Percentiles rank a stretch among this genome's conserved stretches.
Evolutionary conservation across 2,113 vertebrate species (phyloP).

Genomic region (Athene noctua): DNA sequence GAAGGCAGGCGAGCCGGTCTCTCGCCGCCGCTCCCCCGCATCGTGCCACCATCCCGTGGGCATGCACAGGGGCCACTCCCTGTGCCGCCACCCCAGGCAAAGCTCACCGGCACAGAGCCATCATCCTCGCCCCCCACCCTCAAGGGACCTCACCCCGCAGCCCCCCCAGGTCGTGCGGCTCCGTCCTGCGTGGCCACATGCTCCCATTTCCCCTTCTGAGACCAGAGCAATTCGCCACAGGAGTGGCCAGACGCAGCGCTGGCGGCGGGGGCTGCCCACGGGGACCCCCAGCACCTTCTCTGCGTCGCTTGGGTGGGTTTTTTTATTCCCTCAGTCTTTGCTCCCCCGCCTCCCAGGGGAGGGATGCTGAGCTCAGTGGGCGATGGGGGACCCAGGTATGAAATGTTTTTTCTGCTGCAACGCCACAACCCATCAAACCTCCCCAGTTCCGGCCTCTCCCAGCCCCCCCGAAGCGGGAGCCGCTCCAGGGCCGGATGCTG

Average conservation of each 20-base stretch:
- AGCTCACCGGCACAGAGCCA: background rate
- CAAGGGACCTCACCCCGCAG: background rate
- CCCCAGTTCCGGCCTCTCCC: background rate
- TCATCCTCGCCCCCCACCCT: background rate
- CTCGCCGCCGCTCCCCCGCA: too few species aligned
- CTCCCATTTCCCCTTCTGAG: background rate
- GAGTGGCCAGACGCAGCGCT: fast-evolving
- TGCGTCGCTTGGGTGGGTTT: background rate
- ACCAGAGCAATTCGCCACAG: fast-evolving
- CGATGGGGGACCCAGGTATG: background rate
- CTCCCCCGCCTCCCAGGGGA: background rate
- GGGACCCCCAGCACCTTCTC: background rate
- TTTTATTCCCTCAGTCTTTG: background rate
- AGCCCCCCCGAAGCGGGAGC: background rate
- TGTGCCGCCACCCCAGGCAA: background rate
- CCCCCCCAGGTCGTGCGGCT: too few species aligned
- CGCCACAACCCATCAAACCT: background rate
- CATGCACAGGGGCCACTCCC: background rate
- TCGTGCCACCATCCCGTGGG: background rate
- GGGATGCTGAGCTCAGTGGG: fast-evolving
- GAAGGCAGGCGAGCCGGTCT: background rate
- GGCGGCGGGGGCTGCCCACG: fast-evolving
- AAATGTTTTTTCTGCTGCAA: background rate
- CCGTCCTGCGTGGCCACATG: background rate
- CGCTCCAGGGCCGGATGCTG: background rate